These are phyloP conservation scores for Drosophila eugracilis DNA, from an alignment of 1,140 invertebrate species.

Conservation along the genomic window DNA sequence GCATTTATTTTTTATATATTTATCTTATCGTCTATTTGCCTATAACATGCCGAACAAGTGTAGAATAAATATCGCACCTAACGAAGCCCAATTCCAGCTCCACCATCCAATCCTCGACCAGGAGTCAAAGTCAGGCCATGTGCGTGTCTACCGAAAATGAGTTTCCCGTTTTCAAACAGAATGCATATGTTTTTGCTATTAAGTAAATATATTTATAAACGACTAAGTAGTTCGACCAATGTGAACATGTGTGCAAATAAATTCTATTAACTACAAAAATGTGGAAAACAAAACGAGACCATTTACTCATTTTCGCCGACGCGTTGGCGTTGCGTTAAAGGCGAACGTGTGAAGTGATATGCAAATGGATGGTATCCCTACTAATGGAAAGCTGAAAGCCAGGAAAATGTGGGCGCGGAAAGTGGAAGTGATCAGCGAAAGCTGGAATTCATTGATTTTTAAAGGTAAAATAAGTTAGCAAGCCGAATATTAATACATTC, in stretches of 20 bases:
- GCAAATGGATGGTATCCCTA: conserved; percentile 23
- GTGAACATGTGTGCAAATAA: conserved; percentile 82
- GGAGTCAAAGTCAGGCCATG: conserved; percentile 40
- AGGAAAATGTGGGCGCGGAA: not conserved
- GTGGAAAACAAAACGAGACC: conserved; percentile 40
- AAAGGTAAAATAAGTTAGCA: too few relatives aligned
- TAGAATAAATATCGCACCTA: conserved; percentile 65
- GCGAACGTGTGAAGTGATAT: conserved; percentile 39
- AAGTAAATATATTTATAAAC: conserved; percentile 65
- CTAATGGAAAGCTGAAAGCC: conserved; percentile 17
- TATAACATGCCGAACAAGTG: conserved; percentile 68
- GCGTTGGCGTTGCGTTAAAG: not conserved
- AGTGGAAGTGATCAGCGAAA: not conserved
- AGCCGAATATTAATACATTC: too few relatives aligned
- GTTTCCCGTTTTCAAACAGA: conserved; percentile 53
- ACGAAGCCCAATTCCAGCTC: conserved; percentile 39
- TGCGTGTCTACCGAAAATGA: conserved; percentile 51
- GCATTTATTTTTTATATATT: conserved; percentile 63
- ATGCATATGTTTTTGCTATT: conserved; percentile 68
- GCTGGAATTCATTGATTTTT: conserved; percentile 2
- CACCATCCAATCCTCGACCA: conserved; percentile 43
- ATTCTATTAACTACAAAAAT: conserved; percentile 62
- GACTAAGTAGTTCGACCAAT: conserved; percentile 59
- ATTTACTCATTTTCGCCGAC: conserved; percentile 19
- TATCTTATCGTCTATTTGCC: conserved; percentile 77